Evolutionary conservation across 2,113 vertebrate species (phyloP).

Genomic region (Microcebus murinus): DNA sequence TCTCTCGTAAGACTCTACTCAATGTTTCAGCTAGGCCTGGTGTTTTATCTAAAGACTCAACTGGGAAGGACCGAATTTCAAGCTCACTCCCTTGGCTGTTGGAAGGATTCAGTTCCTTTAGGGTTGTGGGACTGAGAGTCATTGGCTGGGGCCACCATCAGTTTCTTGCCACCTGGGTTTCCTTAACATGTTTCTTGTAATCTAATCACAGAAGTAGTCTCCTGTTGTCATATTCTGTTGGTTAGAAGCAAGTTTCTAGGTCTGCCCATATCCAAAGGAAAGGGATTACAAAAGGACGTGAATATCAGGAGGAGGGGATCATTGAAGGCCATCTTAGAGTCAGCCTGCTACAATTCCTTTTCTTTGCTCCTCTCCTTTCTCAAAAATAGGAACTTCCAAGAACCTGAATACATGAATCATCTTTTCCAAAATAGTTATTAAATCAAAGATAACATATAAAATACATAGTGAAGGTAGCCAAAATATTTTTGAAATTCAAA

Average conservation of each 20-base stretch:
- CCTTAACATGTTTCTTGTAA: neutral
- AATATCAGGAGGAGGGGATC: neutral
- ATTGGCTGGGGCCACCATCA: neutral
- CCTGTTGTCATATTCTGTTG: neutral
- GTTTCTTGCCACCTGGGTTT: neutral
- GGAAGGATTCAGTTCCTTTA: neutral
- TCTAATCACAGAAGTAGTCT: neutral
- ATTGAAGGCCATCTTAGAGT: neutral
- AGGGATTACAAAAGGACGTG: neutral
- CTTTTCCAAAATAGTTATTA: neutral
- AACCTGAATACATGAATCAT: neutral
- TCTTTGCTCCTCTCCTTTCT: neutral
- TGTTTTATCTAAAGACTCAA: neutral
- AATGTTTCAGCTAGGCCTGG: neutral
- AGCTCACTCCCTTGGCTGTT: neutral
- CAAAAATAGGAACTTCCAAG: neutral
- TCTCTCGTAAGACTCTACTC: neutral
- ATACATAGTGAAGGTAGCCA: neutral
- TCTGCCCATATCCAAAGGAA: neutral
- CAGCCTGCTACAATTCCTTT: neutral
- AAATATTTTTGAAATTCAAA: neutral
- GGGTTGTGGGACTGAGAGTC: neutral
- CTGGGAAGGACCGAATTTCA: neutral
- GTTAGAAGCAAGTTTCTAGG: neutral
- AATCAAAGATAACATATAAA: neutral